These are phyloP conservation scores for Clarias macrocephalus DNA, from an alignment of 2,113 vertebrate species.

Conservation along the genomic window DNA sequence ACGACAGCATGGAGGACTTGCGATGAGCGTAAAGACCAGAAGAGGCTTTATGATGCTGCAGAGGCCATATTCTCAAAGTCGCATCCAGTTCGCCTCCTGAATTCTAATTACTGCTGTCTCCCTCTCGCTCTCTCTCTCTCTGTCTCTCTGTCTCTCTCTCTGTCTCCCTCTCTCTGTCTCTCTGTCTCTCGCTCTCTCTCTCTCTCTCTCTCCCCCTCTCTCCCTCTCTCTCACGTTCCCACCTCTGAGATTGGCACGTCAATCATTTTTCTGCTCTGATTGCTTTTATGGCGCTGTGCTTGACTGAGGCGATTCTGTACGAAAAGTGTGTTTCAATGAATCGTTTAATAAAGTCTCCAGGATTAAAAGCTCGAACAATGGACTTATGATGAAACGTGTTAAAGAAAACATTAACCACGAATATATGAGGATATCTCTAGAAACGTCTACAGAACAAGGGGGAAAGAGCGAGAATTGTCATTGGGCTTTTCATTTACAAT, in stretches of 20 bases:
- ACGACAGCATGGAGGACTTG: conserved; percentile 27
- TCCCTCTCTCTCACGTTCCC: not conserved
- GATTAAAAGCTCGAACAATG: not conserved
- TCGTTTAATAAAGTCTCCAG: not conserved
- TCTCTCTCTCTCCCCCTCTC: not conserved
- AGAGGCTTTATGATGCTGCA: conserved; percentile 2
- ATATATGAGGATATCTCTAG: not conserved
- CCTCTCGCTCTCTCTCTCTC: no score
- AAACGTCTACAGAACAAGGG: not conserved
- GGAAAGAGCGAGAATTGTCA: not conserved
- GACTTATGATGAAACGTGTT: not conserved
- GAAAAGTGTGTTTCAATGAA: not conserved
- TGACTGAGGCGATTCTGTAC: not conserved
- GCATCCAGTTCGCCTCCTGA: not conserved
- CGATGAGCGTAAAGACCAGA: conserved; percentile 12
- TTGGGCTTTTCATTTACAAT: not conserved
- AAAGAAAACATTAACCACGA: not conserved
- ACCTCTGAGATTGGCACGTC: not conserved
- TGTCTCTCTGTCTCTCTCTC: no score
- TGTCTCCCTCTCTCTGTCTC: not conserved
- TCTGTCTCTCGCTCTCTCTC: not conserved
- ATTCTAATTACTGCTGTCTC: not conserved
- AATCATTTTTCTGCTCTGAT: not conserved
- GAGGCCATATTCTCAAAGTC: not conserved
- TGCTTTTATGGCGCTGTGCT: not conserved